Evolutionary conservation across 53 echinoderm and acorn worm genomes (phyloP), one percentile per base, ranked within the genome.

Genomic region (Echinarachnius parma): DNA sequence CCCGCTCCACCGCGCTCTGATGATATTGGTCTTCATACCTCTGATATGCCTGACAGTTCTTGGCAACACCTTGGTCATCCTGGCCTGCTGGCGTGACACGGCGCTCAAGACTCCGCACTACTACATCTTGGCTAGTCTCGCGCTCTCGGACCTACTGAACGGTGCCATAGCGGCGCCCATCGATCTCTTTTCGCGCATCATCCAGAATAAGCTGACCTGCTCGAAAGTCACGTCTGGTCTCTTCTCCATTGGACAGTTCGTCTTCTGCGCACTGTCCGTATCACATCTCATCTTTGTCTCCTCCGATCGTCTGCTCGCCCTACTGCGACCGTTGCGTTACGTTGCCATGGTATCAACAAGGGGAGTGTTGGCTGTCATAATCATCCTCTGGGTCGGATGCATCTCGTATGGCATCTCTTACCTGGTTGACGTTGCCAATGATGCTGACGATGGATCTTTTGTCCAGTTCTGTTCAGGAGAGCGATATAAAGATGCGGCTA

Each of bases 381-480:
- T 46, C 14, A 9, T 66, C 5, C 28, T 31, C 30, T 66, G 66
- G 66, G 14, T 26, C 1, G 28, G 29, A n/a, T 28, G 66, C n/a
- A 9, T 66, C 19, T 29, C n/a, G 14, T 66, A 66, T 48, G 66
- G 66, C 28, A 48, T 66, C 9, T 2, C 47, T n/a, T 47, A 46
- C 2, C 29, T 66, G 48, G 48, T 66, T 30, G 66, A 66, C 28
- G 27, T 21, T 8, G 46, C 25, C 1, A 15, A 29, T 11, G 32
- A 16, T 33, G n/a, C 46, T 20, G 66, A 66, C 18, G 47, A 66
- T 46, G 14, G n/a, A n/a, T n/a, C 48, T 28, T 29, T 66, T 10
- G 48, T 48, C n/a, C 66, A 66, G 21, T 48, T 66, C 46, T 66
- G 66, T 48, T 46, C 66, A n/a, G 66, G 66, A 4, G 46, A 29